Conservation (phyloP, 23 tunicate species). For the Halocynthia roretzi region DNA sequence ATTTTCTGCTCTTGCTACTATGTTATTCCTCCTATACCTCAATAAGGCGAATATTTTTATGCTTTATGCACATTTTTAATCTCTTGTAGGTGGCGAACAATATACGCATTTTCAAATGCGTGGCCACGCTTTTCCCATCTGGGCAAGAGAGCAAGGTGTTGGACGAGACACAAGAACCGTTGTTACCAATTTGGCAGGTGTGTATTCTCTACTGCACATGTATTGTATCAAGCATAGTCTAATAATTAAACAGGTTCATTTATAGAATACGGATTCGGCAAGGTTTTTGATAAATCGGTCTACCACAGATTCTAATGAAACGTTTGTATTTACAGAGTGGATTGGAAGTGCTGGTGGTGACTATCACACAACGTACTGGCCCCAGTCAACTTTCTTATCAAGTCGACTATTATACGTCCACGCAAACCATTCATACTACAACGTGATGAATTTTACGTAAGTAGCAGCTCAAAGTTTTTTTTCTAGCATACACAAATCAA, state of each 20-base stretch:
- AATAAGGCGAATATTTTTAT: too few relatives aligned
- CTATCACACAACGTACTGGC: constrained; percentile 45
- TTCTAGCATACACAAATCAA: too few relatives aligned
- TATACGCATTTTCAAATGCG: constrained; percentile 39
- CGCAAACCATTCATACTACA: constrained; percentile 54
- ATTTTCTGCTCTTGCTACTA: too few relatives aligned
- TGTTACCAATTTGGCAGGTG: constrained; percentile 76
- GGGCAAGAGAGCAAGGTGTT: constrained; percentile 45
- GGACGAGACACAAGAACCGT: constrained; percentile 43
- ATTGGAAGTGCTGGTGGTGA: constrained; percentile 34
- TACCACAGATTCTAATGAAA: background rate
- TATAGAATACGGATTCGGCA: background rate
- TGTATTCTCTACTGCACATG: background rate
- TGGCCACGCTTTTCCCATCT: constrained; percentile 26
- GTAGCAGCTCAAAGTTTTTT: background rate
- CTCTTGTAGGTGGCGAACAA: constrained; percentile 13
- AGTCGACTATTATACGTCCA: constrained; percentile 64
- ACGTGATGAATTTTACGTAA: constrained; percentile 75
- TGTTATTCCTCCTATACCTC: too few relatives aligned
- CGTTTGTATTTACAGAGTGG: constrained; percentile 8
- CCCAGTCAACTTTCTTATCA: constrained; percentile 85
- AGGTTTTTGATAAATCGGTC: background rate
- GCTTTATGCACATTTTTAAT: too few relatives aligned
- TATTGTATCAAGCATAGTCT: too few relatives aligned
- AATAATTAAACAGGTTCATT: too few relatives aligned